Conservation (phyloP, 2,113 vertebrate species). For the Corydoras sp. region DNA sequence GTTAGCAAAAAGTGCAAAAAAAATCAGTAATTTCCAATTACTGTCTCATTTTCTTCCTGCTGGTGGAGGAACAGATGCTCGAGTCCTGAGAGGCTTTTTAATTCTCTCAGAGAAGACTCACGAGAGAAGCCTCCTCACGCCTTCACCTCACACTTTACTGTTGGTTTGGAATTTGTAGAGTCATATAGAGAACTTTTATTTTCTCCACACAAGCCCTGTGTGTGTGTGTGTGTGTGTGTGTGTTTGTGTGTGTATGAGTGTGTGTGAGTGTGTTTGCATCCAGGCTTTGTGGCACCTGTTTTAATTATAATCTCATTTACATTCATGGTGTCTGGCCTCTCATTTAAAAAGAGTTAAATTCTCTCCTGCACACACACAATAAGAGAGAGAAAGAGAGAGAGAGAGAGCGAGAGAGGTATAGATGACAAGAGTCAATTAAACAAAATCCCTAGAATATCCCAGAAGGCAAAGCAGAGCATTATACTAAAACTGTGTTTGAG, state of each 20-base stretch:
- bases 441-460: too few species aligned
- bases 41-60: too few species aligned
- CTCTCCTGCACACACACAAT: background rate
- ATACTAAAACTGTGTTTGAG: too few species aligned
- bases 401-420: too few species aligned
- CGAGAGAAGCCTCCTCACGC: constrained; percentile 33
- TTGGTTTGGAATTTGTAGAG: constrained; percentile 19
- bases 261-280: constrained; percentile 3
- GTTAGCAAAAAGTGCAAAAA: too few species aligned
- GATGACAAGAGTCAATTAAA: too few species aligned
- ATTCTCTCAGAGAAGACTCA: too few species aligned
- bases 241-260: too few species aligned
- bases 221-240: constrained; percentile 23
- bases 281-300: constrained; percentile 16
- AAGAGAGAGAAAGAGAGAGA: background rate
- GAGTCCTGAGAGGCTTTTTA: too few species aligned
- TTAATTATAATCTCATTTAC: constrained; percentile 46
- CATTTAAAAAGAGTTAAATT: constrained; percentile 31
- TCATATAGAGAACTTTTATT: too few species aligned
- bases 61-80: too few species aligned
- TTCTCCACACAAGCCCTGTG: background rate
- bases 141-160: constrained; percentile 48
- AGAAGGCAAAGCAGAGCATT: too few species aligned
- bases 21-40: background rate
- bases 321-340: constrained; percentile 39